Base-by-base conservation (phyloP, 2,888 invertebrate genomes). In the Leucoma salicis region DNA sequence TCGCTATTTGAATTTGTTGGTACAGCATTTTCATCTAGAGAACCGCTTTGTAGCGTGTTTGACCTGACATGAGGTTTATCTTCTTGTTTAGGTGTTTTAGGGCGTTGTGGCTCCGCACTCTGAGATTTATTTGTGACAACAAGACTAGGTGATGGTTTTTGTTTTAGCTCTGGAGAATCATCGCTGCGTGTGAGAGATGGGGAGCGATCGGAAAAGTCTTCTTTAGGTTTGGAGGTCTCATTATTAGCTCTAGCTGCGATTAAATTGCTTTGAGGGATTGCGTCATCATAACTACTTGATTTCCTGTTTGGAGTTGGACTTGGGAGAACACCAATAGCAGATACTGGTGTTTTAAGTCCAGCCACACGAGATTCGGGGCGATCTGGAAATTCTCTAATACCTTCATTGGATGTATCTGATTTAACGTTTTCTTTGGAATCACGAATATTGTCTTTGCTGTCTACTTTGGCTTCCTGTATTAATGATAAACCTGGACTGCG, bases 181-280 rank as follows among this genome's bases (percentile, higher is more conserved):
- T 90, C 90, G 57, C 89, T 90, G 38, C 88, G 74, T 14, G 88
- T 87, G 29, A 90, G 61, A 14, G 90, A 90, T 7, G 90, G 90
- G 15, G 90, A 90, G 35, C 90, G 84, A 57, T 90, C 90, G 14
- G 70, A 81, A 15, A 80, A 54, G 38, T 87, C 84, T 32, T 67
- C 63, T 70, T 82, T 87, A 14, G 68, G 74, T 39, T 73, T 71
- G 16, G 53, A 35, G 15, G 50, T 46, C 25, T 76, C 78, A 37
- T 41, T 64, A 14, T 48, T 24, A 49, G 52, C 70, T 58, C 78
- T 83, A n/a, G 49, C 37, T 14, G 69, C 41, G 3, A 57, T 37
- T 31, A 62, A 41, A 55, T 70, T 81, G 44, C 76, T 88, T 57
- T 87, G 87, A 35, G 65, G 67, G 39, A 90, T 69, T 0, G 89